A percentile compares a stretch with the other conserved stretches of the same genome.
phyloP scores from a whole-genome alignment of 2,888 invertebrate species.

The Caenorhabditis angaria region DNA sequence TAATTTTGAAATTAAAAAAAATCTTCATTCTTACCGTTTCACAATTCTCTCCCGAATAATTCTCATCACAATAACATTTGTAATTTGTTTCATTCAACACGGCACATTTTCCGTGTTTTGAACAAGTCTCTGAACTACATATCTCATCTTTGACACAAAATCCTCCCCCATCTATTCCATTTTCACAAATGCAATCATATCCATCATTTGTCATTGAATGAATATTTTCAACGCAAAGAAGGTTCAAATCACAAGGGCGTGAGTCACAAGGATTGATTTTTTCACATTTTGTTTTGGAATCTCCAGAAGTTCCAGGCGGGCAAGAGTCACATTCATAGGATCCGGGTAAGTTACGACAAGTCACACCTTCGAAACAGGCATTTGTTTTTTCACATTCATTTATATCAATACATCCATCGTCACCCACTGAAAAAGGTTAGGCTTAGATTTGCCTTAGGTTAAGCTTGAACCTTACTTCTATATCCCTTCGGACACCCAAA shows the following conservation, averaged over 20 bases:
- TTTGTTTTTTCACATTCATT: conserved; percentile 86
- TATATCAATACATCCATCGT: conserved; percentile 81
- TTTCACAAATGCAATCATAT: background rate
- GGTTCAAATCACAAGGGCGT: background rate
- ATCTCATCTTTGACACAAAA: conserved; percentile 12
- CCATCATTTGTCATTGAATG: background rate
- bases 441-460: background rate
- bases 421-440: conserved; percentile 19
- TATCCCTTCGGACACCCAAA: conserved; percentile 84
- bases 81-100: conserved; percentile 29
- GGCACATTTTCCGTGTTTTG: conserved; percentile 62
- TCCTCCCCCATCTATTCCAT: conserved; percentile 40
- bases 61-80: conserved; percentile 56
- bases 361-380: conserved; percentile 86
- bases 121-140: conserved; percentile 49
- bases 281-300: conserved; percentile 38
- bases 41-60: conserved; percentile 48
- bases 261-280: background rate
- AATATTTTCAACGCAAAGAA: background rate
- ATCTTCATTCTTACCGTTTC: conserved; percentile 20
- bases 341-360: conserved; percentile 88
- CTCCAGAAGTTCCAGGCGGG: conserved; percentile 55
- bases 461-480: conserved; percentile 23
- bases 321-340: conserved; percentile 81
- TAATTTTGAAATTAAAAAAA: background rate